Conservation (phyloP, 2,797 vertebrate genomes). For the Orientallactaga sibirica region DNA sequence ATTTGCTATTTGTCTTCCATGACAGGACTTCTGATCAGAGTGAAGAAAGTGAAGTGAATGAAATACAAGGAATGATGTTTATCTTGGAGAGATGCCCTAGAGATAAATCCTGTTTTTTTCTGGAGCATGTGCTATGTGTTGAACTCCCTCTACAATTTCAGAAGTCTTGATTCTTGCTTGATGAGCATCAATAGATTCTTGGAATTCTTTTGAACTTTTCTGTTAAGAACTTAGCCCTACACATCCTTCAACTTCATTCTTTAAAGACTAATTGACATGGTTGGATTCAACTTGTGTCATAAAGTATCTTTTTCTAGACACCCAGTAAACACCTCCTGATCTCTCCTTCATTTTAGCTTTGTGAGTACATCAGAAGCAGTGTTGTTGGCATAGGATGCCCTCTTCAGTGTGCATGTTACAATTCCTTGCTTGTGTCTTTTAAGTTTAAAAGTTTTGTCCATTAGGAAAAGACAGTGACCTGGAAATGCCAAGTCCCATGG, state of each 20-base stretch:
- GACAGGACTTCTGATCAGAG: conserved; percentile 34
- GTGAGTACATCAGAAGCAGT: not conserved
- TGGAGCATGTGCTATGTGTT: conserved; percentile 8
- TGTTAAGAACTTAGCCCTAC: conserved; percentile 37
- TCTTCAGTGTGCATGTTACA: conserved; percentile 41
- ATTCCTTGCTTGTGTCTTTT: conserved; percentile 66
- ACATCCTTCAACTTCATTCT: no score
- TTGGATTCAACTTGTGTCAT: no score
- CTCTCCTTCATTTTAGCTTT: not conserved
- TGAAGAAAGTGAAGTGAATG: conserved; percentile 37
- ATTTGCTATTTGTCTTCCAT: conserved; percentile 53
- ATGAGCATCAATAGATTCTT: not conserved
- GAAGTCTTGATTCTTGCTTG: not conserved
- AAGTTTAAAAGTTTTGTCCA: conserved; percentile 66
- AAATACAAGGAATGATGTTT: conserved; percentile 44
- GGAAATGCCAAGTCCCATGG: no score
- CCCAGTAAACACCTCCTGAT: no score
- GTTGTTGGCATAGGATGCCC: not conserved
- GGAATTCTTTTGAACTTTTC: conserved; percentile 23
- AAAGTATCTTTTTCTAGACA: no score
- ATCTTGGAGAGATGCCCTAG: conserved; percentile 45
- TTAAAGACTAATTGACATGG: no score
- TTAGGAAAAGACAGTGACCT: conserved; percentile 8
- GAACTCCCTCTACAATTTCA: conserved; percentile 20
- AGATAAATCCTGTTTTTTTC: conserved; percentile 56